A percentile compares a stretch with the other conserved stretches of the same genome.
phyloP scores from a whole-genome alignment of 2,888 invertebrate genomes.

The Torymus tubicola region DNA sequence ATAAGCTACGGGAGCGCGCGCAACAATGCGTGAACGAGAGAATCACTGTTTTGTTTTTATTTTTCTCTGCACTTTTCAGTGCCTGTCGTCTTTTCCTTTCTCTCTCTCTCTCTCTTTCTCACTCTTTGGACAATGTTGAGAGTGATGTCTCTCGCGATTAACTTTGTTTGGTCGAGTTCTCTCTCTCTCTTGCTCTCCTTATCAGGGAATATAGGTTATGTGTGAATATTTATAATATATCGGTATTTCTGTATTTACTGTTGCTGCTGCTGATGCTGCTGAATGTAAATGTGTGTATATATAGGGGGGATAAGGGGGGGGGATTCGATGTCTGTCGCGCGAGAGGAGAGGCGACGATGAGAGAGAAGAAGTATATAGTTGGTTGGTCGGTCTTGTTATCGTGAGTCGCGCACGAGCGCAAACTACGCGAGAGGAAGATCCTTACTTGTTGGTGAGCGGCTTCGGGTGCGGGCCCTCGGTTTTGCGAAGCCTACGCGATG shows the following conservation, averaged over 20 bases:
- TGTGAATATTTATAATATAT: no score
- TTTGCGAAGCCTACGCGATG: constrained; percentile 70
- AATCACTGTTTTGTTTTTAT: constrained; percentile 13
- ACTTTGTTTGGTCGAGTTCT: no score
- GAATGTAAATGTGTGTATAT: no score
- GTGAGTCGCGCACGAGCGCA: no score
- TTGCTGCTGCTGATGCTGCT: no score
- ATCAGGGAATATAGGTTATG: no score
- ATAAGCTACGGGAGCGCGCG: no score
- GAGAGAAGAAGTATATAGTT: constrained; percentile 58
- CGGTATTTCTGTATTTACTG: no score
- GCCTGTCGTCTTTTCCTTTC: background rate
- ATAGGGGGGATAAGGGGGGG: background rate
- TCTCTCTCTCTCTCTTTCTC: constrained; percentile 36
- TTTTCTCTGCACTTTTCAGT: constrained; percentile 17
- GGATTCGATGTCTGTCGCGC: background rate
- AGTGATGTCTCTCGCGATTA: no score
- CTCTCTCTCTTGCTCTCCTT: no score
- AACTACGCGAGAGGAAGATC: constrained; percentile 55
- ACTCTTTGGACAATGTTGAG: background rate
- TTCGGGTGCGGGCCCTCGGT: constrained; percentile 65
- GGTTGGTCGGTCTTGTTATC: no score
- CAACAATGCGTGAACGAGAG: background rate
- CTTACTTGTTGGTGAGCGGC: constrained; percentile 73
- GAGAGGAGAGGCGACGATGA: constrained; percentile 56